phyloP scores from a whole-genome alignment of 2,113 vertebrate genomes.

The Propithecus coquereli region DNA sequence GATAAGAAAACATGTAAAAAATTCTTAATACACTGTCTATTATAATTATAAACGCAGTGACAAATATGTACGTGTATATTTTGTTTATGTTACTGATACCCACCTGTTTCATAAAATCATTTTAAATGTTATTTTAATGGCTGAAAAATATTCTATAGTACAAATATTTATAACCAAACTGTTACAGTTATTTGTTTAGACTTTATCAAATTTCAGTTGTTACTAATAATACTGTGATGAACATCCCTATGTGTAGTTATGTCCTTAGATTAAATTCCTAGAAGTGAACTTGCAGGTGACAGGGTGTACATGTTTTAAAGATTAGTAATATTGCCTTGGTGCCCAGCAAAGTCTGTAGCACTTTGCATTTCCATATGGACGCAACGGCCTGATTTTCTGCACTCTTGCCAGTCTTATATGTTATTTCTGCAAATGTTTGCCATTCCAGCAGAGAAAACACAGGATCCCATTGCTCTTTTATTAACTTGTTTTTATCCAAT shows the following conservation, averaged over 20 bases:
- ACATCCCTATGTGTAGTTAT: not conserved
- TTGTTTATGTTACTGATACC: not conserved
- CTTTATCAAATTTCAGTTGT: not conserved
- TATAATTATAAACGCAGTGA: conserved; percentile 11
- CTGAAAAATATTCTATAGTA: not conserved
- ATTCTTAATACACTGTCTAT: not conserved
- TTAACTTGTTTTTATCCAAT: conserved; percentile 35
- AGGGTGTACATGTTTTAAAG: not conserved
- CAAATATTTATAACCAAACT: not conserved
- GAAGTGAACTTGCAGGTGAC: not conserved
- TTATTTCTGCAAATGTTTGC: not conserved
- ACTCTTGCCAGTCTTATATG: not conserved
- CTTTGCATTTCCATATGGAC: not conserved
- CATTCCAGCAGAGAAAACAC: not conserved
- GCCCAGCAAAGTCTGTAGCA: not conserved
- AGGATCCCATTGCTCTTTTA: not conserved
- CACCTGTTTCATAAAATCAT: not conserved
- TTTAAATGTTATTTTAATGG: conserved; percentile 26
- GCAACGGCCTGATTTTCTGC: not conserved
- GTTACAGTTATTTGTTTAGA: not conserved
- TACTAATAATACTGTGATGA: not conserved
- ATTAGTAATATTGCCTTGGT: not conserved
- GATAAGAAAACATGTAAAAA: not conserved
- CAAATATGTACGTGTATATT: not conserved
- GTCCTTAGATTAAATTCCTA: not conserved